phyloP scores from a whole-genome alignment of 2,888 invertebrate species.

The Lycocerus yunnanus region DNA sequence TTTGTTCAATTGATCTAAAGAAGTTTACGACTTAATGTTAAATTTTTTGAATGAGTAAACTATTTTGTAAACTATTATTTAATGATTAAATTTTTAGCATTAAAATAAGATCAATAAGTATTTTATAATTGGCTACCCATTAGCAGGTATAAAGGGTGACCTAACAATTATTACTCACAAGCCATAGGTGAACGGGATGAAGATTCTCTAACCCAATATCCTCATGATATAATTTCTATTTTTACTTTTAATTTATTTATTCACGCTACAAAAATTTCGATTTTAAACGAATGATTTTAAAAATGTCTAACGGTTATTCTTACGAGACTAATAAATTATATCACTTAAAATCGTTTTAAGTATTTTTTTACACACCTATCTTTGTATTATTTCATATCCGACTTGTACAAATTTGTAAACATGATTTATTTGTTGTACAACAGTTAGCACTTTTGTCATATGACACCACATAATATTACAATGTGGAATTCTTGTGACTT shows the following conservation, averaged over 20 bases:
- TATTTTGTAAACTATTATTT: constrained; percentile 19
- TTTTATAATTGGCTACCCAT: constrained; percentile 18
- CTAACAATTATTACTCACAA: constrained; percentile 36
- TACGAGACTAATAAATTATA: constrained; percentile 8
- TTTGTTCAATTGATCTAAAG: neutral
- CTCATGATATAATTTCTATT: constrained; percentile 24
- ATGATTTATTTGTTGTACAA: neutral
- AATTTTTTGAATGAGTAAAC: constrained; percentile 18
- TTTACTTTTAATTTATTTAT: constrained; percentile 3
- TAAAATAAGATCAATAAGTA: constrained; percentile 11
- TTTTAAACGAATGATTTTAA: neutral
- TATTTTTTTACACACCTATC: constrained; percentile 14
- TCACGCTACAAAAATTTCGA: neutral
- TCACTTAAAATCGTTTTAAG: constrained; percentile 6
- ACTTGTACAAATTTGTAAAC: constrained; percentile 21
- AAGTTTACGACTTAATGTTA: neutral
- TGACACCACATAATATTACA: neutral
- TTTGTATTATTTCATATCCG: constrained; percentile 18
- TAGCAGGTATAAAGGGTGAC: constrained; percentile 35
- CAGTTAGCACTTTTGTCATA: constrained; percentile 2
- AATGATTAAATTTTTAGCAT: constrained; percentile 12
- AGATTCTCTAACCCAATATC: constrained; percentile 13
- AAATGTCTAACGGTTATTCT: constrained; percentile 17
- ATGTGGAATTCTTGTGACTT: neutral
- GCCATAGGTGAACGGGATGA: constrained; percentile 23